These are phyloP conservation scores for Diadegma fenestrale DNA, from an alignment of 2,888 invertebrate species.

Conservation along the genomic window DNA sequence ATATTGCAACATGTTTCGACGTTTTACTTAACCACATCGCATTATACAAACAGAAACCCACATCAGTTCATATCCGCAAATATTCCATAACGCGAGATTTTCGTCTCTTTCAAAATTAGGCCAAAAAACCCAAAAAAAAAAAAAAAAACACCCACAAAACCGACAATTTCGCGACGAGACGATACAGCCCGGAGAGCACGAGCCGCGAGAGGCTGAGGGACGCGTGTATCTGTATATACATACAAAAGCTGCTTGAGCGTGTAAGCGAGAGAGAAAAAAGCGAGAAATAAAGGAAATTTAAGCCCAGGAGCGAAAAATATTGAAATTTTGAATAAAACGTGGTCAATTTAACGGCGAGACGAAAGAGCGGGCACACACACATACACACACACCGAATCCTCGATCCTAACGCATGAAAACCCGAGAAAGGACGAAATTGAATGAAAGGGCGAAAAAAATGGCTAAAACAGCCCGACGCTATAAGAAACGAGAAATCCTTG, in stretches of 20 bases:
- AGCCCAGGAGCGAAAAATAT: conserved; percentile 7
- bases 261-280: conserved; percentile 38
- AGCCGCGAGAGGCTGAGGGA: conserved; percentile 35
- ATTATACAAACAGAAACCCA: conserved; percentile 75
- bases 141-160: conserved; percentile 4
- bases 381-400: conserved; percentile 70
- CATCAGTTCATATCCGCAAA: conserved; percentile 77
- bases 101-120: conserved; percentile 12
- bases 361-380: conserved; percentile 69
- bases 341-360: conserved; percentile 54
- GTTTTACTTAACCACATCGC: conserved; percentile 78
- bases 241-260: conserved; percentile 25
- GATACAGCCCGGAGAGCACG: conserved; percentile 14
- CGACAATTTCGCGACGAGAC: conserved; percentile 36
- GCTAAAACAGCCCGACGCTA: not conserved
- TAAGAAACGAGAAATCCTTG: conserved; percentile 74
- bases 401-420: conserved; percentile 56
- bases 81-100: too few species aligned
- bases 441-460: not conserved
- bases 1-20: conserved; percentile 79
- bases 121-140: conserved; percentile 36
- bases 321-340: not conserved
- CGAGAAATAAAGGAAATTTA: conserved; percentile 21
- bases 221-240: conserved; percentile 43
- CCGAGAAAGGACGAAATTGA: not conserved